A percentile compares a stretch with the other conserved stretches of the same genome.
Conservation (phyloP, 2,113 vertebrate genomes). For the Pelecanoides urinatrix region DNA sequence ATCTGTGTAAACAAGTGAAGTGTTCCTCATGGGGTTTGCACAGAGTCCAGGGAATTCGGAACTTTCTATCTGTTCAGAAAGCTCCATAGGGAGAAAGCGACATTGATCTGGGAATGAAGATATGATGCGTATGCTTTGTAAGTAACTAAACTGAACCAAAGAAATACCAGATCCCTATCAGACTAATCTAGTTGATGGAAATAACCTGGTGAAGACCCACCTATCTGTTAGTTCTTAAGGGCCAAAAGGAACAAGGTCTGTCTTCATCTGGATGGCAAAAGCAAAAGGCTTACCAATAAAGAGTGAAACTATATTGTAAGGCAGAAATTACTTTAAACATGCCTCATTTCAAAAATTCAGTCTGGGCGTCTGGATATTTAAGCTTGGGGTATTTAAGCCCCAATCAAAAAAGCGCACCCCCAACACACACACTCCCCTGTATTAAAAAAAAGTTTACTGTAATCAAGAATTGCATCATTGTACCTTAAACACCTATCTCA, state of each 20-base stretch:
- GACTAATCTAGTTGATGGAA: background rate
- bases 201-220: background rate
- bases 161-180: background rate
- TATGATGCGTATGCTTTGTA: background rate
- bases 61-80: background rate
- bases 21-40: background rate
- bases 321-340: background rate
- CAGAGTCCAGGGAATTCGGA: background rate
- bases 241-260: background rate
- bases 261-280: background rate
- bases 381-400: background rate
- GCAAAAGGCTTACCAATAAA: background rate
- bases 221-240: background rate
- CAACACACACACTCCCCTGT: fast-evolving
- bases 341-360: background rate
- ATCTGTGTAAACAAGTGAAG: background rate
- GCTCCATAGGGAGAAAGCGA: background rate
- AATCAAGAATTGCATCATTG: background rate
- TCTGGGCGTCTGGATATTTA: background rate
- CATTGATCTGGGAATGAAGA: background rate
- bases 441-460: background rate
- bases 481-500: background rate
- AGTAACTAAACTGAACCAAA: background rate
- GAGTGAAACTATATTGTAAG: background rate
- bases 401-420: no score